Conservation (phyloP, 2,888 invertebrate species). For the Mimachlamys varia region DNA sequence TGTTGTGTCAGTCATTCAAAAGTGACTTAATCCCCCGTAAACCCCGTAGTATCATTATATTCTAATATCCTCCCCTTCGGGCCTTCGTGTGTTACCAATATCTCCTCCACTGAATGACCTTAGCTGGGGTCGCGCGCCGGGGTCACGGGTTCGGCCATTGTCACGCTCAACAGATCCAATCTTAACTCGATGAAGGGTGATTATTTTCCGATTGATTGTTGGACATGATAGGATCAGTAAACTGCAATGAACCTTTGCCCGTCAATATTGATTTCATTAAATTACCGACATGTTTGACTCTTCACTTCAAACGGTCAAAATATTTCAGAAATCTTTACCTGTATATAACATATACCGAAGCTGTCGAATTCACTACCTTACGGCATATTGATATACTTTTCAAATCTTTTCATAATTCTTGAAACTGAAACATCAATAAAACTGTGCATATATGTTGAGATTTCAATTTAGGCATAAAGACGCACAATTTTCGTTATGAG, state of each 20-base stretch:
- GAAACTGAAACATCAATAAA: too few species aligned
- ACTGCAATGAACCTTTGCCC: background rate
- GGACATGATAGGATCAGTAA: background rate
- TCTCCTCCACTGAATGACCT: background rate
- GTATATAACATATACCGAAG: too few species aligned
- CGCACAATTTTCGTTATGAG: too few species aligned
- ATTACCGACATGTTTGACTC: background rate
- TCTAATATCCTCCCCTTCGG: too few species aligned
- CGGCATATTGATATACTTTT: too few species aligned
- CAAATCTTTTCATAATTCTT: too few species aligned
- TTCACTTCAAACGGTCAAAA: background rate
- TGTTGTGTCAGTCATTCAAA: background rate
- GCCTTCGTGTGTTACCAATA: background rate
- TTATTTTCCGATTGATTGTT: slow-evolving; percentile 8
- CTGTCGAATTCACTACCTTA: too few species aligned
- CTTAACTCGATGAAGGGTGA: background rate
- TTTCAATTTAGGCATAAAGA: too few species aligned
- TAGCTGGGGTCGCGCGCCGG: background rate
- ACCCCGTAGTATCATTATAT: too few species aligned
- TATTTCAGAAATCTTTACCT: too few species aligned
- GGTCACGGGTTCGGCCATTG: slow-evolving; percentile 20
- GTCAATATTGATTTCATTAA: background rate
- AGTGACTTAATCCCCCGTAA: background rate
- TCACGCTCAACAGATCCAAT: background rate
- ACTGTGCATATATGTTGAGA: too few species aligned